Base-by-base conservation (phyloP, 2,888 invertebrate species). In the Eilema sororculum region DNA sequence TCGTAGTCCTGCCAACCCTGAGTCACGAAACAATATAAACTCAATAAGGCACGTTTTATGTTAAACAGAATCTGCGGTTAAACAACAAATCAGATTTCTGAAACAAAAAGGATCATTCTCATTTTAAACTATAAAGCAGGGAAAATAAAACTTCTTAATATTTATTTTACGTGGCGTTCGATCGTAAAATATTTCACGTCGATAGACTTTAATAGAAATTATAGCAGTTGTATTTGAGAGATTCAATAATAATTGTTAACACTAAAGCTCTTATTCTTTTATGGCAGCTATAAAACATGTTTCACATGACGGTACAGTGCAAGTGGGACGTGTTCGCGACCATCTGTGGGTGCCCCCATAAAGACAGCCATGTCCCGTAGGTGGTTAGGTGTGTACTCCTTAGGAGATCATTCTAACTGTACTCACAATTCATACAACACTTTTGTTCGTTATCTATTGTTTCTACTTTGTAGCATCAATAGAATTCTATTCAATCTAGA, bases 311-410 rank as follows among this genome's bases (percentile, higher is more conserved):
- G 81, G 78, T 78, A 77, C 64, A 73, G 74, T 78, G 84, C 82
- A 80, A 78, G 76, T 74, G 76, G 73, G 80, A 73, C 76, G 67
- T 78, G 77, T 80, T 80, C 76, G 84, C 78, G 77, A 75, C 77
- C 81, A 73, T 76, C 78, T 78, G 84, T 82, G 87, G 87, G 88
- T 87, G 88, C 85, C 83, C 77, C 80, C 81, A 86, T 86, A 84
- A 87, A 86, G 86, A 85, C 83, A 85, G 86, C 83, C 83, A 79
- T 76, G 78, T 76, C 73, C 78, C 78, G 90, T 90, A 86, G 90
- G 91, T 86, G 89, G 83, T 73, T 75, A 78, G 76, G 78, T 82
- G 78, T 78, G 74, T 80, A 80, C 84, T 81, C 73, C 60, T 56
- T 30, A 57, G 46, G 24, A 66, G 52, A 81, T 77, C 66, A 63